Conservation (phyloP, 53 echinoderm and acorn worm genomes). For the Paracentrotus lividus region DNA sequence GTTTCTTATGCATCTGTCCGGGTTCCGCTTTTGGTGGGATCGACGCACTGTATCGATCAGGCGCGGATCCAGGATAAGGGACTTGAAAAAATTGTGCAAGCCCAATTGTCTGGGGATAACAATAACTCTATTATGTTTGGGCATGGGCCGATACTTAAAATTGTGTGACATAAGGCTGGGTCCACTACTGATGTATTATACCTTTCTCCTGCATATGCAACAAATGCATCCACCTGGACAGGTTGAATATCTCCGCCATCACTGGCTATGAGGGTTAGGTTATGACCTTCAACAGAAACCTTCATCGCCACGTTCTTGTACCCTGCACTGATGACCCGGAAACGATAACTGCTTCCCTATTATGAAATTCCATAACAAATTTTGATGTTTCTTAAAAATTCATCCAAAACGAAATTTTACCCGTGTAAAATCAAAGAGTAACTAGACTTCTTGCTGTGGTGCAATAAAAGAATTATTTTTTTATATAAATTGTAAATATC, state of each 20-base stretch:
- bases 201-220: slow-evolving; percentile 51
- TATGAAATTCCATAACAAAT: neutral
- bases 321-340: slow-evolving; percentile 64
- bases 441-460: too few species aligned
- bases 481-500: too few species aligned
- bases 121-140: too few species aligned
- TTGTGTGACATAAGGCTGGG: neutral
- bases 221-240: slow-evolving; percentile 1
- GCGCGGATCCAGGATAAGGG: too few species aligned
- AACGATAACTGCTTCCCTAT: slow-evolving; percentile 65
- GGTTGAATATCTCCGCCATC: slow-evolving; percentile 73
- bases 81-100: neutral
- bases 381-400: too few species aligned
- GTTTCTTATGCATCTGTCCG: too few species aligned
- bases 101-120: too few species aligned
- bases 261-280: slow-evolving; percentile 71
- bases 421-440: too few species aligned
- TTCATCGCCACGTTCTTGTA: neutral
- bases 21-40: neutral
- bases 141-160: too few species aligned
- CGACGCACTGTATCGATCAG: too few species aligned
- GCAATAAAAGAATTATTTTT: too few species aligned
- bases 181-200: neutral
- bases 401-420: too few species aligned
- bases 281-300: slow-evolving; percentile 70